Evolutionary conservation across 1,140 invertebrate genomes (phyloP).

Genomic region (Panulirus ornatus): DNA sequence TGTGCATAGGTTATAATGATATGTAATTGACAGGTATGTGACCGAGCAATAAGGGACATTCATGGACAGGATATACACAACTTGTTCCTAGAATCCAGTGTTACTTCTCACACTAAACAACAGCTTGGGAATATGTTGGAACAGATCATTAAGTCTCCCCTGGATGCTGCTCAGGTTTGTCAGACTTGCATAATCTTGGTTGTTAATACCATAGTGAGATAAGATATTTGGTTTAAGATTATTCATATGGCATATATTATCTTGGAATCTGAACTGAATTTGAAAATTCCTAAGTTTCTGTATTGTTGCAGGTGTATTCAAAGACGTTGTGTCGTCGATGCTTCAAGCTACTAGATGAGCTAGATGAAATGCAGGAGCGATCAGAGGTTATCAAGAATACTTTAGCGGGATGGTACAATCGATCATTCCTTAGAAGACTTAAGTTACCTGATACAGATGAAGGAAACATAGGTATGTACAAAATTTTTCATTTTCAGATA

Average conservation of each 20-base stretch:
- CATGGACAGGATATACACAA: constrained; percentile 37
- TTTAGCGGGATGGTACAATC: background rate
- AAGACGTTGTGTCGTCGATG: constrained; percentile 30
- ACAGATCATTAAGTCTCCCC: constrained; percentile 19
- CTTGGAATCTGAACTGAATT: no score
- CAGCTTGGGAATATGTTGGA: background rate
- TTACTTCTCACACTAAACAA: constrained; percentile 18
- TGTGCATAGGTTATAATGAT: no score
- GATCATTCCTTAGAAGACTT: background rate
- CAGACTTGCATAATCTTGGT: no score
- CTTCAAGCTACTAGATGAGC: constrained; percentile 9
- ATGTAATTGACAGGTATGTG: constrained; percentile 34
- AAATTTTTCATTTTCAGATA: no score
- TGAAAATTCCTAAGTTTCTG: no score
- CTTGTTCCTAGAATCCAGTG: constrained; percentile 29
- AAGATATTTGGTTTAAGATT: no score
- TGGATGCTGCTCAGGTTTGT: constrained; percentile 12
- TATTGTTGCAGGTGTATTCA: constrained; percentile 23
- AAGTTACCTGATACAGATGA: background rate
- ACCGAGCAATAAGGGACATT: constrained; percentile 20
- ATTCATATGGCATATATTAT: no score
- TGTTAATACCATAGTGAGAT: no score
- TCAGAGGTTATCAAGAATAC: constrained; percentile 1
- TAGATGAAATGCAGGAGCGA: background rate
- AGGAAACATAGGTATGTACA: background rate